phyloP scores from a whole-genome alignment of 2,888 invertebrate genomes.

The Zaprionus obscuricornis region DNA sequence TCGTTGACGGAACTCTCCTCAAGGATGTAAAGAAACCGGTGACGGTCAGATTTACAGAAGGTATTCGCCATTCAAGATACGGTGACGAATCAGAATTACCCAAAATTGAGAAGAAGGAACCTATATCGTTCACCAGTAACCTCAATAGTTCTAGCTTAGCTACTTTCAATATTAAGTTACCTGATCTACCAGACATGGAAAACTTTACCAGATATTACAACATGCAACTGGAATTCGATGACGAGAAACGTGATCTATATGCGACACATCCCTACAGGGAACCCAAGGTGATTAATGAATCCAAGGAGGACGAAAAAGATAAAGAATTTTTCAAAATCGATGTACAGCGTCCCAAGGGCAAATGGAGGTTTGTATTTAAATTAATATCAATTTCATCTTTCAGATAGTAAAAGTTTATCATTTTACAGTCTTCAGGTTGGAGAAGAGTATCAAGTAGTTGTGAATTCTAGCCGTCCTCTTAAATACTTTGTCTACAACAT shows the following conservation, averaged over 20 bases:
- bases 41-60: slow-evolving; percentile 74
- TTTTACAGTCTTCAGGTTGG: slow-evolving; percentile 86
- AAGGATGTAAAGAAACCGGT: slow-evolving; percentile 86
- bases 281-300: slow-evolving; percentile 56
- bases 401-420: not conserved
- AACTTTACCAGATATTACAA: slow-evolving; percentile 61
- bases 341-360: slow-evolving; percentile 47
- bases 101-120: slow-evolving; percentile 83
- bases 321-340: slow-evolving; percentile 64
- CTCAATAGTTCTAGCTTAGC: slow-evolving; percentile 88
- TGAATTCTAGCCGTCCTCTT: slow-evolving; percentile 90
- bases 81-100: slow-evolving; percentile 47
- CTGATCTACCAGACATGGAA: slow-evolving; percentile 82
- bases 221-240: slow-evolving; percentile 63
- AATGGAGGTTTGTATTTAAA: slow-evolving; percentile 50
- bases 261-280: slow-evolving; percentile 71
- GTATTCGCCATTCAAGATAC: slow-evolving; percentile 43
- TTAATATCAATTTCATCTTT: not conserved
- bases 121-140: slow-evolving; percentile 72
- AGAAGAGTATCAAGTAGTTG: slow-evolving; percentile 88
- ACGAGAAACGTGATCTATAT: slow-evolving; percentile 61
- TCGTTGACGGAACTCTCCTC: slow-evolving; percentile 89
- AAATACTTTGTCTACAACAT: slow-evolving; percentile 90
- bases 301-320: slow-evolving; percentile 44
- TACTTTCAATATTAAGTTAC: slow-evolving; percentile 86